Evolutionary conservation across 2,797 vertebrate species (phyloP).

Genomic region (Melanotaenia maccullochi): DNA sequence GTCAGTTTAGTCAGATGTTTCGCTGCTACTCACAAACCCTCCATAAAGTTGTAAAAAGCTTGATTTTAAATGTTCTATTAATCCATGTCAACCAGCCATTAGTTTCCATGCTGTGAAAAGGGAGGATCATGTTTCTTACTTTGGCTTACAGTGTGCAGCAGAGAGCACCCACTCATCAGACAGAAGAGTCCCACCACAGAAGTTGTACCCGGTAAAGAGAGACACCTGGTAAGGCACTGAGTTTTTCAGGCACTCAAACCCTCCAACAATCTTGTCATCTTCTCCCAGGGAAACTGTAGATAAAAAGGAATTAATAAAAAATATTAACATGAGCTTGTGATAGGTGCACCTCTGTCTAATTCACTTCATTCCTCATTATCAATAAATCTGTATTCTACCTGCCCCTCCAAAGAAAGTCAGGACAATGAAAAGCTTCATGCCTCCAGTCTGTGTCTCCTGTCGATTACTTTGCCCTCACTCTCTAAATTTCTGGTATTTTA

Average conservation of each 20-base stretch:
- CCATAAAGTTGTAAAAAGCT: background rate
- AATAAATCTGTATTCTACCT: conserved; percentile 49
- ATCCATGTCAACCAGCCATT: background rate
- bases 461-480: conserved; percentile 23
- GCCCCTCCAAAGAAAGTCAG: conserved; percentile 59
- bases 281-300: conserved; percentile 67
- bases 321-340: background rate
- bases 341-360: background rate
- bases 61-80: background rate
- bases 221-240: conserved; percentile 84
- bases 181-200: conserved; percentile 85
- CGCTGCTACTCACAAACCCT: background rate
- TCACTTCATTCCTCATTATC: background rate
- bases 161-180: conserved; percentile 84
- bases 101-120: background rate
- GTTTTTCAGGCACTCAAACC: conserved; percentile 80
- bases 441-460: conserved; percentile 4
- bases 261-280: conserved; percentile 85
- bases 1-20: background rate
- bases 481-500: conserved; percentile 35
- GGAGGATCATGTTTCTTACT: conserved; percentile 61
- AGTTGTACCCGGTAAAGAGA: conserved; percentile 83
- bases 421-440: conserved; percentile 66
- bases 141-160: conserved; percentile 84
- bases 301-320: background rate